Conservation (phyloP, 2,888 invertebrate species). For the Caradrina clavipalpis region DNA sequence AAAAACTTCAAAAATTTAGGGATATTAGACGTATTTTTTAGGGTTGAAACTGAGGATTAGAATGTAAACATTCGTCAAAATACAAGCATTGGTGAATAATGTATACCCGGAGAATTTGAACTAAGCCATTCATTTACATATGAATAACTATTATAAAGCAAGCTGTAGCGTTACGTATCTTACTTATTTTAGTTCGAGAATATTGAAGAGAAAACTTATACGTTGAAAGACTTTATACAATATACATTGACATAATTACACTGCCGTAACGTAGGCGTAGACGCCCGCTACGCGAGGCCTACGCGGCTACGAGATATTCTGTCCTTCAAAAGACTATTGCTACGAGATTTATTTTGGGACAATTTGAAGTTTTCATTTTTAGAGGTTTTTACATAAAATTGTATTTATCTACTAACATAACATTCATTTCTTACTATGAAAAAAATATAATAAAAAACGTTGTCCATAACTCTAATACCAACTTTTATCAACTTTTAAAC, state of each 20-base stretch:
- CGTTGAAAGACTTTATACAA: neutral
- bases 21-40: no score
- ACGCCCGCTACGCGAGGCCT: constrained; percentile 58
- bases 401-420: neutral
- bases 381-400: neutral
- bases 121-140: no score
- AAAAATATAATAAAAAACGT: neutral
- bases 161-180: no score
- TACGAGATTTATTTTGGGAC: constrained; percentile 6
- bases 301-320: constrained; percentile 60
- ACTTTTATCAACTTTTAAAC: neutral
- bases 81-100: no score
- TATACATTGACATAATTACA: neutral
- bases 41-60: no score
- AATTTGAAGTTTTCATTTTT: neutral
- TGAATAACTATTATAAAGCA: no score
- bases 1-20: no score
- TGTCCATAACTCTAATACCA: constrained; percentile 2
- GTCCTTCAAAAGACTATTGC: constrained; percentile 53
- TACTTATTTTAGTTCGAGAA: neutral
- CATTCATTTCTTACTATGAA: neutral
- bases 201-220: neutral
- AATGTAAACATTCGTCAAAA: no score
- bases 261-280: constrained; percentile 42
- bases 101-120: no score